Evolutionary conservation across 2,113 vertebrate species (phyloP).

Genomic region (Heptranchias perlo): DNA sequence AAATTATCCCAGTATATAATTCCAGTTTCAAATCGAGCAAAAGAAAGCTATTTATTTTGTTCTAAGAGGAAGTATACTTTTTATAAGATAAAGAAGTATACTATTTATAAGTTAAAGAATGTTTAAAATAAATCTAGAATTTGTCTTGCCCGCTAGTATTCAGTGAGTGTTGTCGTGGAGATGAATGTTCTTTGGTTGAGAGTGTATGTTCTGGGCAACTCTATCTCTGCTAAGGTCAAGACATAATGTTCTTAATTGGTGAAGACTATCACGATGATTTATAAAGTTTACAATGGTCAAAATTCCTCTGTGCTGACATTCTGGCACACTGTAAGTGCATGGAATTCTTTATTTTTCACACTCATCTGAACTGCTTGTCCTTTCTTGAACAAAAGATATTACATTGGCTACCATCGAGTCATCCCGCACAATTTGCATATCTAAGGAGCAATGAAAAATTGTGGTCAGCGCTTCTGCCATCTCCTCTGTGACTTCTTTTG

Average conservation of each 20-base stretch:
- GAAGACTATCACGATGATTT: background rate
- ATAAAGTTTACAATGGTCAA: background rate
- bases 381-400: background rate
- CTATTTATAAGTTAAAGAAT: background rate
- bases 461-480: background rate
- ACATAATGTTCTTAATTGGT: slow-evolving; percentile 19
- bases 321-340: background rate
- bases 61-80: background rate
- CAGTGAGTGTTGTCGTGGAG: background rate
- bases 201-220: background rate
- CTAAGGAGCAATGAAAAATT: background rate
- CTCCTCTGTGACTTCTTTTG: background rate
- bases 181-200: background rate
- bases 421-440: background rate
- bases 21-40: background rate
- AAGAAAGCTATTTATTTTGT: background rate
- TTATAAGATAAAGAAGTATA: background rate
- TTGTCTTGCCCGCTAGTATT: background rate
- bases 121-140: background rate
- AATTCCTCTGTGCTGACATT: background rate
- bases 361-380: background rate
- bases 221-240: background rate
- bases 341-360: background rate
- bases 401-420: background rate
- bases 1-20: too few species aligned